These are phyloP conservation scores for Harpegnathos saltator DNA, from an alignment of 1,140 invertebrate species.

Conservation along the genomic window DNA sequence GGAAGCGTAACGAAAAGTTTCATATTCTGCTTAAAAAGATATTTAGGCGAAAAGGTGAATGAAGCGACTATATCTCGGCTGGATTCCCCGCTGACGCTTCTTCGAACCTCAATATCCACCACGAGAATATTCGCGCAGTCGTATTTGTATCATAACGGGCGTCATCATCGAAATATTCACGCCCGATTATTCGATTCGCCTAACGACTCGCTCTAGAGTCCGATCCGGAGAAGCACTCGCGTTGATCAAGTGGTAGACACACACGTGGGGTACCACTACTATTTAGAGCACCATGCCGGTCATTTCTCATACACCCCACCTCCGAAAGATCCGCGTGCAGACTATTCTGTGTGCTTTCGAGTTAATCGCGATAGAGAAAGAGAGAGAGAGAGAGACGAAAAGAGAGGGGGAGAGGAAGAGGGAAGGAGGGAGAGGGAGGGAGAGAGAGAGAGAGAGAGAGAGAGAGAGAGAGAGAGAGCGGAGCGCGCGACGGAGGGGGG, in stretches of 20 bases:
- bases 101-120: neutral
- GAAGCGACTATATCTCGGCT: no score
- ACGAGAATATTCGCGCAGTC: neutral
- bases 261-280: conserved; percentile 35
- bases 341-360: conserved; percentile 3
- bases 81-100: neutral
- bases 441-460: conserved; percentile 15
- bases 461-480: conserved; percentile 25
- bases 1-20: no score
- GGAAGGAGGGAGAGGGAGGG: no score
- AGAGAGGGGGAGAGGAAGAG: no score
- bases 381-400: conserved; percentile 4
- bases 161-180: conserved; percentile 53
- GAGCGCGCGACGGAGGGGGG: conserved; percentile 6
- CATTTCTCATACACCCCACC: conserved; percentile 40
- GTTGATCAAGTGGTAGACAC: conserved; percentile 39
- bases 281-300: conserved; percentile 47
- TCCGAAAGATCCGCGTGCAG: neutral
- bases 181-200: conserved; percentile 45
- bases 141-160: conserved; percentile 52
- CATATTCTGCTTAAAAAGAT: no score
- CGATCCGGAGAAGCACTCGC: conserved; percentile 51
- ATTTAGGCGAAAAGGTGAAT: no score
- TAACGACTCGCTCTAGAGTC: conserved; percentile 39
- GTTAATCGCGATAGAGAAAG: neutral